Evolutionary conservation across 2,888 invertebrate species (phyloP), one percentile per base, ranked within the genome.

Genomic region (Bugulina stolonifera): DNA sequence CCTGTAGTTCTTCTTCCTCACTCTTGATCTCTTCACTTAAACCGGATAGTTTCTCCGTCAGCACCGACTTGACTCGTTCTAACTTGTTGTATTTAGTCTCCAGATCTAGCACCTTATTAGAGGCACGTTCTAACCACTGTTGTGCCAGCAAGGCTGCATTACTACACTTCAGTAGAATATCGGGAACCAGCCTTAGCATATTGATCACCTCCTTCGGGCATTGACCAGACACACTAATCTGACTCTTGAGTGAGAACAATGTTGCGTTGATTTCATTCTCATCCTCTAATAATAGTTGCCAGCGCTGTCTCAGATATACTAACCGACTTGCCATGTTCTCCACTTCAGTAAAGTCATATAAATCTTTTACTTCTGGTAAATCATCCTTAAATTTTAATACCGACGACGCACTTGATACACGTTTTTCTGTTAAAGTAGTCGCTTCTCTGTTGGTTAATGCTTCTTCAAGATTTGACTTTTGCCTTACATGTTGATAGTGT

Each of bases 331-430:
- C 77, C 1, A 79, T 73, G 23, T 77, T 77, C 71, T 80, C 79
- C 3, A 79, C 74, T 23, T 79, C 80, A 0, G 78, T 73, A 1
- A 77, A 77, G 71, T 81, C 81, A 71, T 80, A 81, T 18, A 81
- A 73, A 18, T 77, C 73, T 72, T 77, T 78, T 18, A 81, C 77
- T 54, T 80, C 80, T 35, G 73, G 73, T 58, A 79, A 79, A 55
- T 81, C 79, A 52, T 77, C 74, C 14, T 78, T 75, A 5, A 81
- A 74, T 35, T 76, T 73, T 18, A 77, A 69, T 10, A 81, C 75
- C 0, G 80, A 78, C 1, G 79, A 75, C 74, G 0, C 72, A n/a
- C 70, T 54, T 10, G 54, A 32, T 75, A 1, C 74, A 75, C 1
- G 73, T 27, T 10, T 1, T 25, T 43, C 52, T 29, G 35, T n/a